Percentiles rank a stretch among this genome's conserved stretches.
Conservation (phyloP, 2,797 vertebrate genomes). For the Hirundo rustica region DNA sequence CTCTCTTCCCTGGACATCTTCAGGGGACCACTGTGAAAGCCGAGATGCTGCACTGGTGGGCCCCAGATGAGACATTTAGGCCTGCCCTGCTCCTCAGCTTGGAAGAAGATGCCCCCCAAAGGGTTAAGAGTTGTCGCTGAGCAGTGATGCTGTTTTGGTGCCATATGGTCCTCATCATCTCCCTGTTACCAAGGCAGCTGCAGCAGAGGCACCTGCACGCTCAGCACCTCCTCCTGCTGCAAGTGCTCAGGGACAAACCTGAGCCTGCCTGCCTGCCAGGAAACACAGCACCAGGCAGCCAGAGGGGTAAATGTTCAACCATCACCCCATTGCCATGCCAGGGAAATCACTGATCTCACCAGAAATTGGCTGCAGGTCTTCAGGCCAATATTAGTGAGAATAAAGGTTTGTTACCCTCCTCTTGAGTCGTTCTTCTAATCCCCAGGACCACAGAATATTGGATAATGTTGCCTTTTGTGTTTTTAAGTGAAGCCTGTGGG, state of each 20-base stretch:
- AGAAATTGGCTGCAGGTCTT: neutral
- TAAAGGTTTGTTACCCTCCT: neutral
- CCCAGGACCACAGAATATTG: neutral
- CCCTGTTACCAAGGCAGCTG: slow-evolving; percentile 11
- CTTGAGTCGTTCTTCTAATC: neutral
- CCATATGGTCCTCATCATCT: slow-evolving; percentile 20
- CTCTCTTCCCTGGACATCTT: neutral
- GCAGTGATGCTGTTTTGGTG: neutral
- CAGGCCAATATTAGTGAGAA: neutral
- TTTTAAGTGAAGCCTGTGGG: neutral
- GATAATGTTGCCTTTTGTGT: neutral
- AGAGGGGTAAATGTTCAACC: neutral
- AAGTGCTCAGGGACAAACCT: neutral
- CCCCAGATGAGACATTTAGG: neutral
- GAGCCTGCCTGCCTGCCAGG: neutral
- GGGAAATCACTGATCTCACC: neutral
- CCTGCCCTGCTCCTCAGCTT: neutral
- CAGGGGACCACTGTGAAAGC: neutral
- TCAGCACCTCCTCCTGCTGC: neutral
- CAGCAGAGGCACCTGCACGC: neutral
- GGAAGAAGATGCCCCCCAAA: neutral
- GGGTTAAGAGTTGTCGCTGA: neutral
- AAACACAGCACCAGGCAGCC: neutral
- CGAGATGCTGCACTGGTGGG: fast-evolving
- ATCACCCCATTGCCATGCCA: neutral